phyloP scores from a whole-genome alignment of 2,888 invertebrate genomes.

The Dicyrtoma fusca region DNA sequence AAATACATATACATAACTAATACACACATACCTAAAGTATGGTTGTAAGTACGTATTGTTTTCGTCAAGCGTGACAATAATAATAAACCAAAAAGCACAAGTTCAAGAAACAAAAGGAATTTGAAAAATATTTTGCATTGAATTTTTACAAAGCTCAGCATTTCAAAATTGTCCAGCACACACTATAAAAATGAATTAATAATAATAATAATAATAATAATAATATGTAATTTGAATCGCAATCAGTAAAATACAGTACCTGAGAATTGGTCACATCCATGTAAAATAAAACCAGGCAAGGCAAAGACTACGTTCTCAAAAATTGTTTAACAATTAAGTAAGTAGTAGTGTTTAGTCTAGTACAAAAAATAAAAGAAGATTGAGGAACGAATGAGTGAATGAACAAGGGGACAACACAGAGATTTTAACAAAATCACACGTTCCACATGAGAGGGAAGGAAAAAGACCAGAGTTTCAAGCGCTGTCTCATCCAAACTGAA shows the following conservation, averaged over 20 bases:
- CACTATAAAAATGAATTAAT: background rate
- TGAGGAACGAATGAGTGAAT: background rate
- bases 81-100: no score
- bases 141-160: no score
- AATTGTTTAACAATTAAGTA: conserved; percentile 21
- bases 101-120: no score
- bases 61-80: no score
- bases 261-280: conserved; percentile 45
- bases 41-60: no score
- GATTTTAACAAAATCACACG: conserved; percentile 38
- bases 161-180: no score
- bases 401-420: conserved; percentile 30
- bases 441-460: conserved; percentile 15
- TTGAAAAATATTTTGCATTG: no score
- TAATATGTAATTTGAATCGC: conserved; percentile 17
- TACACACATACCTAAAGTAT: no score
- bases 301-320: conserved; percentile 22
- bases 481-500: conserved; percentile 35
- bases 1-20: no score
- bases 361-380: conserved; percentile 14
- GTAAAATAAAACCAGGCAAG: conserved; percentile 38
- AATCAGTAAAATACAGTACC: conserved; percentile 29
- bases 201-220: conserved; percentile 6
- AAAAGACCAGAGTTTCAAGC: conserved; percentile 29
- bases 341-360: no score